Conservation (phyloP, 1,140 invertebrate genomes). For the Trinorchestia longiramus region DNA sequence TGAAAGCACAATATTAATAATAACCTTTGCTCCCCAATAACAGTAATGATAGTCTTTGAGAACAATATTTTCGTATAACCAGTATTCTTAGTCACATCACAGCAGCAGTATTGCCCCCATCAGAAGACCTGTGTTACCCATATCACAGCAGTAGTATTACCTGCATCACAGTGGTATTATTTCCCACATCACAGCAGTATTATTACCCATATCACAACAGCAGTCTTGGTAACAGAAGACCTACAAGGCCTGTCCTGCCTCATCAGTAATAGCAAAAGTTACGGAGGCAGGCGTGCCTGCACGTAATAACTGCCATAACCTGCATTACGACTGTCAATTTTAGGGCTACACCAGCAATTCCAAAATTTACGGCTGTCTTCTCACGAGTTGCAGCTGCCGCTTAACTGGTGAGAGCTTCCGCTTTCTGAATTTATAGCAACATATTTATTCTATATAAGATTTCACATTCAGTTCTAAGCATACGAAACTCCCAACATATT, state of each 20-base stretch:
- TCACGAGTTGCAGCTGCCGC: background rate
- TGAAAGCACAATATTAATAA: too few species aligned
- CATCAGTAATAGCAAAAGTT: background rate
- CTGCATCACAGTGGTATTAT: background rate
- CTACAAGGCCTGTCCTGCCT: background rate
- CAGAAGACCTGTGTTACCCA: too few species aligned
- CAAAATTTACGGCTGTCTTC: background rate
- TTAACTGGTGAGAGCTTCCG: background rate
- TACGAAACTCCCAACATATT: background rate
- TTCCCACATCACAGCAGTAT: background rate
- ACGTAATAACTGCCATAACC: slow-evolving; percentile 1
- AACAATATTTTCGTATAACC: too few species aligned
- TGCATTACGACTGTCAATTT: slow-evolving; percentile 8
- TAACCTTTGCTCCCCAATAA: too few species aligned
- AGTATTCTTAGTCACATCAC: background rate
- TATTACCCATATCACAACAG: background rate
- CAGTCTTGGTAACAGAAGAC: background rate
- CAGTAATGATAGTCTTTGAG: too few species aligned
- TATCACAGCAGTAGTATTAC: background rate
- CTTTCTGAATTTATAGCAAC: background rate
- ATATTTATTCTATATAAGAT: background rate
- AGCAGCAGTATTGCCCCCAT: background rate
- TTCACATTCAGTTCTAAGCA: background rate
- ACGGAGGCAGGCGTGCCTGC: background rate
- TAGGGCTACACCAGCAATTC: background rate